Evolutionary conservation across 2,113 vertebrate genomes (phyloP), one percentile per base, ranked within the genome.

Genomic region (Chinchilla lanigera): DNA sequence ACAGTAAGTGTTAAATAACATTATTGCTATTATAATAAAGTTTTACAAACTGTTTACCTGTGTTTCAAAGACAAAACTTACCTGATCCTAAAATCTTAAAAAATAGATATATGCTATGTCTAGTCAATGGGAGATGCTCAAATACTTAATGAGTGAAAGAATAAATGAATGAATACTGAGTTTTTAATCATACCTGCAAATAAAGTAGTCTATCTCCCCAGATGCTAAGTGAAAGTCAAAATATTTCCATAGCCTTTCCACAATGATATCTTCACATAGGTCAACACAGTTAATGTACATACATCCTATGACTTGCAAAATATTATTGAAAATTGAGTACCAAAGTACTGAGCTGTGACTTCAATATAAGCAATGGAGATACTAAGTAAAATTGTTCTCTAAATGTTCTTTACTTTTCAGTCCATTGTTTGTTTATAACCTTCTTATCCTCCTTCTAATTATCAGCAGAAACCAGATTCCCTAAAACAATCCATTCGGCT

Each of bases 381-480:
- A 96, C 61, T 1, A 22, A 96, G 95, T 93, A 93, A 97, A 97
- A 96, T 84, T 95, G 50, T 89, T 94, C 94, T 88, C 58, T 54
- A 58, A 89, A 92, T 77, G 22, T 60, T 96, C 61, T 94, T 98
- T 97, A 65, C 65, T 97, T 96, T 95, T 95, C n/a, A 89, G 88
- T 13, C 78, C 41, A 38, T 93, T 96, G 86, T 97, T 97, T 96
- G 69, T 92, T 97, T 95, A 81, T 97, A 94, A 95, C 95, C 96
- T 97, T 92, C 92, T 98, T 96, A 96, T 94, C 56, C 96, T 91
- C 82, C 83, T 93, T 91, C 44, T 52, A 95, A 92, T 97, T 97
- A 98, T 98, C 97, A 97, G 95, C 94, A 92, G 56, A 97, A 97
- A 96, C 89, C 97, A 98, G 85, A 97, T 96, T 98, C 86, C 30